phyloP scores from a whole-genome alignment of 2,113 vertebrate genomes.

The Oxyruncus cristatus region DNA sequence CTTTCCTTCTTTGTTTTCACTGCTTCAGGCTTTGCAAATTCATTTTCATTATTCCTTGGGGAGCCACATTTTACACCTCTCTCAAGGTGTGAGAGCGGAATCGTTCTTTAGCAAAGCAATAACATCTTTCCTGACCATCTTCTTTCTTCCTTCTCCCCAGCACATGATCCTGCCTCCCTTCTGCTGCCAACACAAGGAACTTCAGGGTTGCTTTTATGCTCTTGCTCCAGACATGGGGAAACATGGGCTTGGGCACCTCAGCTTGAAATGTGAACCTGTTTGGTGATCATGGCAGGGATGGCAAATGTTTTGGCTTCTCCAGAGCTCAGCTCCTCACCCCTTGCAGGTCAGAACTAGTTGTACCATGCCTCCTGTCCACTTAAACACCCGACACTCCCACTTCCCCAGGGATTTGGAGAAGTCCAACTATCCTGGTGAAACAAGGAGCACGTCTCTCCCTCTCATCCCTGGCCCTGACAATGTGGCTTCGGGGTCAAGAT shows the following conservation, averaged over 20 bases:
- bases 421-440: background rate
- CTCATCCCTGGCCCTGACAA: background rate
- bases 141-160: background rate
- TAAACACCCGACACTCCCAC: too few species aligned
- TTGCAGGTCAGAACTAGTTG: background rate
- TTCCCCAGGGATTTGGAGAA: background rate
- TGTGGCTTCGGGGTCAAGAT: background rate
- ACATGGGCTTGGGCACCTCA: rapidly evolving
- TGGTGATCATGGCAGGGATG: background rate
- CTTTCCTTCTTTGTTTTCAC: slow-evolving; percentile 5
- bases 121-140: background rate
- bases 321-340: background rate
- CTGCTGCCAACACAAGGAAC: background rate
- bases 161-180: background rate
- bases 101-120: background rate
- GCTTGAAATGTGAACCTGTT: background rate
- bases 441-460: background rate
- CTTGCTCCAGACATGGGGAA: background rate
- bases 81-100: background rate
- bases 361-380: background rate
- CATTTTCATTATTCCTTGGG: background rate
- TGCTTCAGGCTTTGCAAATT: background rate
- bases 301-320: background rate
- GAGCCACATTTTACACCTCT: background rate
- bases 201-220: background rate